phyloP scores from a whole-genome alignment of 2,113 vertebrate genomes.

The Ictidomys tridecemlineatus region DNA sequence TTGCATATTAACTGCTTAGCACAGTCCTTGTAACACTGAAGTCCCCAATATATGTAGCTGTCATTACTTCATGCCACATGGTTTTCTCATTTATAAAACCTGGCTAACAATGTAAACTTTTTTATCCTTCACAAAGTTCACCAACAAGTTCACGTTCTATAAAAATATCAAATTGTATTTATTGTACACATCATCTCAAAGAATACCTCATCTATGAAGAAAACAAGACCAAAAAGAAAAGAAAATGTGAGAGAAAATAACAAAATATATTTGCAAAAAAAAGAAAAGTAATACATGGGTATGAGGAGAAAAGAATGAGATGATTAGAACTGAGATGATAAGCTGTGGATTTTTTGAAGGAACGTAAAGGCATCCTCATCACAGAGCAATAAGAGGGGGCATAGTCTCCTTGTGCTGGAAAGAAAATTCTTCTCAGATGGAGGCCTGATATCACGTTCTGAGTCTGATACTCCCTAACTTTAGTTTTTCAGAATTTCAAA shows the following conservation, averaged over 20 bases:
- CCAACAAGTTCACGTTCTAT: not conserved
- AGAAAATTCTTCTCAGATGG: not conserved
- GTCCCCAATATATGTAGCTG: not conserved
- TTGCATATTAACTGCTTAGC: not conserved
- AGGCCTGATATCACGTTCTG: not conserved
- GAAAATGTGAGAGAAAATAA: not conserved
- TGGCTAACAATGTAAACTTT: not conserved
- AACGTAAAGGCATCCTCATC: not conserved
- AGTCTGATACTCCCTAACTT: not conserved
- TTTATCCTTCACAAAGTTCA: not conserved
- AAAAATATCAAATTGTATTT: not conserved
- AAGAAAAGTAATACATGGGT: not conserved
- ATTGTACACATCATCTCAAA: not conserved
- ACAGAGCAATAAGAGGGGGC: not conserved
- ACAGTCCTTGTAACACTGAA: not conserved
- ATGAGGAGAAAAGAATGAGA: not conserved
- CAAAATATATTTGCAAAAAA: not conserved
- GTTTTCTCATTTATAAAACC: not conserved
- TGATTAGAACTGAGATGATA: not conserved
- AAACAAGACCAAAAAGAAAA: not conserved
- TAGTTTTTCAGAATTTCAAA: not conserved
- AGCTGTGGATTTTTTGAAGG: not conserved
- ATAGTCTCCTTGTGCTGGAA: not conserved
- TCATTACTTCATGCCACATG: not conserved
- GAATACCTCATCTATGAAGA: not conserved